Evolutionary conservation across 2,888 invertebrate species (phyloP), one percentile per base, ranked within the genome.

Genomic region (Villa cingulata): DNA sequence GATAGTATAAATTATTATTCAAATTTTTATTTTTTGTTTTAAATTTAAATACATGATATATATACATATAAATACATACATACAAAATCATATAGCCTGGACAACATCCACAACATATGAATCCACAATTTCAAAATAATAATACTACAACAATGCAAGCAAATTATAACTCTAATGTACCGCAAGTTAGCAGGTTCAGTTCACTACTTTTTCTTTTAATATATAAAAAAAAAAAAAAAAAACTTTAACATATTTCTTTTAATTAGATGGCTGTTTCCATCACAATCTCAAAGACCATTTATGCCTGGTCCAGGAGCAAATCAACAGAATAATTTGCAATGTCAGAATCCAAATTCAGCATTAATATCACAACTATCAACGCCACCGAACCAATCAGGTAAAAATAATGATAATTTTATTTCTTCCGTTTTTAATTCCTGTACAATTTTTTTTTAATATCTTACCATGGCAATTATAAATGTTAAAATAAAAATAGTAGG

Each of bases 301-400:
- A 46, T 52, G 38, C 16, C 45, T 14, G 37, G 45, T 27, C 43
- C 45, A 32, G 45, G 38, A 18, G 37, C 48, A 27, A 48, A 53
- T 45, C 51, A 51, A 43, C 36, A 48, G 43, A 48, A 43, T 36
- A 29, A 39, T 16, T 44, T 49, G 17, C 51, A 51, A 29, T 49
- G 51, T 42, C 72, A 59, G 59, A 72, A 56, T 63, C 65, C 66
- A 6, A 66, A 70, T 66, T 59, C 77, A 58, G 78, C 78, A 10
- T 66, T 78, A 1, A 74, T 78, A 50, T 76, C 81, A 12, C 78
- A 80, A 58, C 68, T 78, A 1, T 77, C 79, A 56, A 75, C 78
- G 51, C 81, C 81, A 1, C 65, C 70, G 1, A 67, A 62, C 55
- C 67, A 65, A 51, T 57, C 59, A 2, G 61, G 49, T 50, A 27